Evolutionary conservation across 2,797 vertebrate species (phyloP).

Genomic region (Macropodus opercularis): DNA sequence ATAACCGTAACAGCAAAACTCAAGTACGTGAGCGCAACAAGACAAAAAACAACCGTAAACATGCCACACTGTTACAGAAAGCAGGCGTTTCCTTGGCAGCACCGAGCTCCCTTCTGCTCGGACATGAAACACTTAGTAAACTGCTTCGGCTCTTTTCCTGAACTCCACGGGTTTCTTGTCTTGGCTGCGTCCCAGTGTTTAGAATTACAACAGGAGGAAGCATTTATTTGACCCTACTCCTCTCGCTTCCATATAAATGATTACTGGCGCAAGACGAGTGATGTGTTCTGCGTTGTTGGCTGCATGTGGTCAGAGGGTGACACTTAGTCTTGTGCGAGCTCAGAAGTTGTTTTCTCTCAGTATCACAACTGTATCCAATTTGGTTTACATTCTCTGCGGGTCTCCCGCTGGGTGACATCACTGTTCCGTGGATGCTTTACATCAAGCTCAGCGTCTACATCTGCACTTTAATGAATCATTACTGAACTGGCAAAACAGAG

Average conservation of each 20-base stretch:
- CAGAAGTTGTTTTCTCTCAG: conserved; percentile 30
- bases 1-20: conserved; percentile 15
- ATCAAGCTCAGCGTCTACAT: conserved; percentile 35
- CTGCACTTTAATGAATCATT: conserved; percentile 26
- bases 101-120: conserved; percentile 18
- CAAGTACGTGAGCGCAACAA: conserved; percentile 2
- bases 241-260: conserved; percentile 23
- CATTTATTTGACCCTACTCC: conserved; percentile 41
- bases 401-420: conserved; percentile 37
- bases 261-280: conserved; percentile 24
- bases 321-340: conserved; percentile 5
- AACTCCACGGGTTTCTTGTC: conserved; percentile 6
- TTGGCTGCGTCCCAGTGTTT: conserved; percentile 44
- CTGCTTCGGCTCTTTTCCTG: conserved; percentile 13
- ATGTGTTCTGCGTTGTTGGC: conserved; percentile 31
- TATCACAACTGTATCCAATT: conserved; percentile 36
- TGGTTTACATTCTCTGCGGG: conserved; percentile 38
- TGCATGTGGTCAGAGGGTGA: conserved; percentile 24
- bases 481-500: conserved; percentile 34
- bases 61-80: conserved; percentile 31
- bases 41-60: conserved; percentile 40
- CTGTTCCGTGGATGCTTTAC: conserved; percentile 2
- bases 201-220: conserved; percentile 48
- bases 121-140: conserved; percentile 20
- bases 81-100: conserved; percentile 29